phyloP scores from a whole-genome alignment of 2,113 vertebrate genomes.

The Brienomyrus brachyistius region DNA sequence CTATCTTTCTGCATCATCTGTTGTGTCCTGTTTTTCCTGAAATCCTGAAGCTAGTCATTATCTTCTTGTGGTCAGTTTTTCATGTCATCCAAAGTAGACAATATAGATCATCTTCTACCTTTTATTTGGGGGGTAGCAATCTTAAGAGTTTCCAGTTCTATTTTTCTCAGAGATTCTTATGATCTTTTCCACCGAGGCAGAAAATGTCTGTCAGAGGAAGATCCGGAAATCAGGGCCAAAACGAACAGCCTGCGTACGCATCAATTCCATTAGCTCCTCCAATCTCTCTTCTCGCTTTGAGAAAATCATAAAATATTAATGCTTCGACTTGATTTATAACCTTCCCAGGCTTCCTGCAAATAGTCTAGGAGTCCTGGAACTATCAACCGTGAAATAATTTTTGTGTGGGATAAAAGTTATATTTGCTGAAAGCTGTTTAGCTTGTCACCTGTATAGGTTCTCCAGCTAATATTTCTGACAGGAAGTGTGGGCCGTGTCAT shows the following conservation, averaged over 20 bases:
- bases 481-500: not conserved
- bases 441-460: not conserved
- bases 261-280: not conserved
- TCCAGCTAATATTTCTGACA: not conserved
- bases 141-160: not conserved
- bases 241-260: not conserved
- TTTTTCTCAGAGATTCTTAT: not conserved
- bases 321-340: not conserved
- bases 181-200: not conserved
- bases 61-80: not conserved
- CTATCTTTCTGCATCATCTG: not conserved
- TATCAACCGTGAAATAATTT: not conserved
- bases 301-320: conserved; percentile 4
- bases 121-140: not conserved
- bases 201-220: not conserved
- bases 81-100: not conserved
- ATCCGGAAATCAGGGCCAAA: not conserved
- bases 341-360: not conserved
- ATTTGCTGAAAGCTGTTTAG: not conserved
- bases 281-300: not conserved
- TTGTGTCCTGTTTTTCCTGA: not conserved
- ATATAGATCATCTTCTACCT: not conserved
- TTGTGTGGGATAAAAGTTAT: not conserved
- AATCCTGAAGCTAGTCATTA: not conserved
- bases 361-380: not conserved